Percentiles rank a stretch among this genome's conserved stretches.
These are phyloP conservation scores for Nothobranchius kuhntae DNA, from an alignment of 2,113 vertebrate species.

Conservation along the genomic window DNA sequence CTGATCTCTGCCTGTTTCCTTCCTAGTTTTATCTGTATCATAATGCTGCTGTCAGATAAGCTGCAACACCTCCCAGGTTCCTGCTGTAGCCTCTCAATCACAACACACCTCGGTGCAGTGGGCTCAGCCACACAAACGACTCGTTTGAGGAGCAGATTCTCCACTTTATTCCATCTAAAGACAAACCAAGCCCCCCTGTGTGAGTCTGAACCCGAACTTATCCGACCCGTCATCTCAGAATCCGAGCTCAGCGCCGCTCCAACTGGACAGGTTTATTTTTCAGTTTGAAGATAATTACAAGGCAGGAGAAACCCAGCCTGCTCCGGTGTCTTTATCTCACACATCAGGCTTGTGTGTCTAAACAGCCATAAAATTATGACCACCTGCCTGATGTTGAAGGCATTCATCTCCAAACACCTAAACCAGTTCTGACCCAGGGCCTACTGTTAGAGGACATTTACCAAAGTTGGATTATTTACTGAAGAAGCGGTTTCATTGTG, in stretches of 20 bases:
- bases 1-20: conserved; percentile 14
- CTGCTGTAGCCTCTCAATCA: background rate
- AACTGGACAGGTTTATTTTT: conserved; percentile 8
- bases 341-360: background rate
- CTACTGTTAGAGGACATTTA: too few relatives aligned
- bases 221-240: background rate
- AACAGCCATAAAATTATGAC: background rate
- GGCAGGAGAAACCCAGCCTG: background rate
- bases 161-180: background rate
- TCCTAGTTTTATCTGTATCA: background rate
- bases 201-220: conserved; percentile 6
- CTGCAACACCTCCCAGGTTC: background rate
- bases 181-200: background rate
- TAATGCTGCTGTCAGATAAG: background rate
- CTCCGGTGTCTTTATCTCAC: background rate
- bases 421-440: too few relatives aligned
- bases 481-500: too few relatives aligned
- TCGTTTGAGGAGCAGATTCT: background rate
- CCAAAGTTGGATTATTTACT: too few relatives aligned
- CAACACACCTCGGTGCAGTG: background rate
- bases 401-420: too few relatives aligned
- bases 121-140: background rate
- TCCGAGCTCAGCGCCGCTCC: background rate
- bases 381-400: background rate
- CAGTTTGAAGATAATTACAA: conserved; percentile 7